Evolutionary conservation across 2,888 invertebrate species (phyloP).

Genomic region (Kuschelorhynchus macadamiae): DNA sequence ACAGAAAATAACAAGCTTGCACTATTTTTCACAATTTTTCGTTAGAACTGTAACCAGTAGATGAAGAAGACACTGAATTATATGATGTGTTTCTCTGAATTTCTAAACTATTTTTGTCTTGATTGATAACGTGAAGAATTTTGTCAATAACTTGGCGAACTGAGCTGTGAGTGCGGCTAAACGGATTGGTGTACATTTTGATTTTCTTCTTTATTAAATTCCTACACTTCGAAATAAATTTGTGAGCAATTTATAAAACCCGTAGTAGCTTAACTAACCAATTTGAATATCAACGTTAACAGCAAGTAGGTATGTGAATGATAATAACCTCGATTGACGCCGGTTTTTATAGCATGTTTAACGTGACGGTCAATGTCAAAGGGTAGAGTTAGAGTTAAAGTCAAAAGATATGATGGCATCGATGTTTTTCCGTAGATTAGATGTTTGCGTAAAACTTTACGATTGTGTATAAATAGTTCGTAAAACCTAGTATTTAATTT

Average conservation of each 20-base stretch:
- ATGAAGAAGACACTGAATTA: conserved; percentile 26
- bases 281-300: no score
- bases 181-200: conserved; percentile 78
- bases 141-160: conserved; percentile 78
- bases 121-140: conserved; percentile 67
- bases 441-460: no score
- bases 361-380: conserved; percentile 39
- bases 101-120: conserved; percentile 45
- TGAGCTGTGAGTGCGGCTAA: conserved; percentile 79
- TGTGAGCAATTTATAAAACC: background rate
- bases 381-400: background rate
- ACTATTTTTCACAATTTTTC: conserved; percentile 32
- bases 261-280: background rate
- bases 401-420: conserved; percentile 15
- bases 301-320: background rate
- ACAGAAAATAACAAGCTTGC: conserved; percentile 17
- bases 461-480: no score
- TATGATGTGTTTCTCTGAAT: conserved; percentile 52
- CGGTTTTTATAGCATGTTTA: conserved; percentile 24
- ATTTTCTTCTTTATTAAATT: background rate
- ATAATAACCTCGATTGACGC: conserved; percentile 13
- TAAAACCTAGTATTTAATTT: no score
- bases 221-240: background rate
- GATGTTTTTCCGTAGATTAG: background rate
- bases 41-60: conserved; percentile 1